Base-by-base conservation (phyloP, 2,888 invertebrate genomes). In the Dicyrtomina minuta region DNA sequence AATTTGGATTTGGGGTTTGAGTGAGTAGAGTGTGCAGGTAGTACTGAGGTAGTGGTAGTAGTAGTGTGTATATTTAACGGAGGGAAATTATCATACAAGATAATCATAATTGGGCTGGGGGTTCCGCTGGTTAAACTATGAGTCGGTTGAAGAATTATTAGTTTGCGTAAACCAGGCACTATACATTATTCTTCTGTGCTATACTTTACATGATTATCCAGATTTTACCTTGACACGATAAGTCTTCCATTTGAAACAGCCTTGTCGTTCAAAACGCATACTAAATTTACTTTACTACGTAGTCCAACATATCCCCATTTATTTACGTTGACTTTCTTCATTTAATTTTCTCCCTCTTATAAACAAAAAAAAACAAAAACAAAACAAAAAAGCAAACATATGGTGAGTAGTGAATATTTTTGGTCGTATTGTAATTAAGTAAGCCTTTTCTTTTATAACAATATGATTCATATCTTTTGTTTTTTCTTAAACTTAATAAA, bases 191-290 rank as follows among this genome's bases (percentile, higher is more conserved):
- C n/a, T n/a, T n/a, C n/a, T 62, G 15, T 59, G 51, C 39, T 58
- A n/a, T 17, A 58, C 26, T 58, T 33, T 58, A 58, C 39, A n/a
- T 58, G 5, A 26, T 33, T 58, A 33, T 39, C 27, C 17, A 60
- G 13, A 55, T 66, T 59, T 67, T 58, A 68, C 71, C 68, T 71
- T 71, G 71, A 71, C 71, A 68, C 53, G 61, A 61, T 60, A 67
- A 68, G 22, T 62, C 64, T 60, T 26, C 53, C 62, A 62, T 41
- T 49, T 62, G 70, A 70, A 64, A 67, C 70, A 70, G 62, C 67
- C 70, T 70, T 70, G 70, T 70, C 70, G 51, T 62, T 61, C n/a
- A 27, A 26, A 33, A 33, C 4, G 24, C n/a, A n/a, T n/a, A n/a
- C n/a, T n/a, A n/a, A n/a, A n/a, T n/a, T n/a, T n/a, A n/a, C n/a